A percentile compares a stretch with the other conserved stretches of the same genome.
Evolutionary conservation across 1,140 invertebrate species (phyloP).

Genomic region (Euglossa dilemma): DNA sequence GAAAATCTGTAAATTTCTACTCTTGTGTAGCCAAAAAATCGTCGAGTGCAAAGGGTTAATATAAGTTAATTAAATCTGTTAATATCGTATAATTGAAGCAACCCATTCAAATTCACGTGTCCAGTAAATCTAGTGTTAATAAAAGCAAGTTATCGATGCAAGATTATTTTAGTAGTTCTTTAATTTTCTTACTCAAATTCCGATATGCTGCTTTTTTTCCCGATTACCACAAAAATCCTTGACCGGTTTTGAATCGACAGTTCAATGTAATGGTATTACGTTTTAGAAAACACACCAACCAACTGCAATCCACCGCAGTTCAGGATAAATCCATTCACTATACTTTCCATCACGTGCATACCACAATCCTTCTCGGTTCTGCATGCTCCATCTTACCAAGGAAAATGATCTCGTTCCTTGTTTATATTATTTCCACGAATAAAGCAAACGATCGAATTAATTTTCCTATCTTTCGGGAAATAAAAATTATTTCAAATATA

Average conservation of each 20-base stretch:
- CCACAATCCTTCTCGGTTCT: too few relatives aligned
- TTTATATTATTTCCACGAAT: neutral
- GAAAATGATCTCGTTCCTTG: neutral
- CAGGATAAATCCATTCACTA: slow-evolving; percentile 14
- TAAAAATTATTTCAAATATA: too few relatives aligned
- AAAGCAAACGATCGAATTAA: neutral
- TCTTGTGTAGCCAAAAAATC: too few relatives aligned
- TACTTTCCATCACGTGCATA: neutral
- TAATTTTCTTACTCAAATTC: neutral
- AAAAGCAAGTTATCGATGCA: neutral
- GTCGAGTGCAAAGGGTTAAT: too few relatives aligned
- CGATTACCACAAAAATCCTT: neutral
- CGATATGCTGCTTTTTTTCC: neutral
- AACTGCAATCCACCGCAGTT: neutral
- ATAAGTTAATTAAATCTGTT: too few relatives aligned
- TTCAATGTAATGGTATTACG: neutral
- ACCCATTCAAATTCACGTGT: too few relatives aligned
- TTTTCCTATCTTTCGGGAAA: too few relatives aligned
- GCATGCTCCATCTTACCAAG: neutral
- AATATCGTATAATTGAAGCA: too few relatives aligned
- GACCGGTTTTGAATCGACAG: too few relatives aligned
- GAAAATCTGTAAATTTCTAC: too few relatives aligned
- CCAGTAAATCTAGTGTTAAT: too few relatives aligned
- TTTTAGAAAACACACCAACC: neutral
- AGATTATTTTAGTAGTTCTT: neutral